Conservation (phyloP, 1,140 invertebrate genomes). For the Papilio polyxenes region DNA sequence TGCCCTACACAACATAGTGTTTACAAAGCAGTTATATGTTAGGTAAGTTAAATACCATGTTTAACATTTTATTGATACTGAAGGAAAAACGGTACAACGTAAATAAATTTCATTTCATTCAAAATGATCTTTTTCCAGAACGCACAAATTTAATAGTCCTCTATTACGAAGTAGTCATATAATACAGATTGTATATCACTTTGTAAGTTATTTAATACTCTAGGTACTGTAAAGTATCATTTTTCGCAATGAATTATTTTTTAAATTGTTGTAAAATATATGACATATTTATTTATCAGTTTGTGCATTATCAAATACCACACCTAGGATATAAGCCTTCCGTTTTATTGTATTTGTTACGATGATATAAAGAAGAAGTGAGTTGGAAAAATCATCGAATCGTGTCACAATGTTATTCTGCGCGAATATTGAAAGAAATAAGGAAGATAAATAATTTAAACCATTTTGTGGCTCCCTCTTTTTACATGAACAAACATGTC, state of each 20-base stretch:
- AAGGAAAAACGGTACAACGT: no score
- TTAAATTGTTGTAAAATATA: no score
- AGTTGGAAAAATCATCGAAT: conserved; percentile 12
- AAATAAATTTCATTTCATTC: no score
- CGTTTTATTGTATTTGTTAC: not conserved
- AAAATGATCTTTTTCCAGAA: no score
- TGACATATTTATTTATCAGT: not conserved
- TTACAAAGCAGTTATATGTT: not conserved
- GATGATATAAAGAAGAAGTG: not conserved
- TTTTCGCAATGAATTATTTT: no score
- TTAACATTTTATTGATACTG: not conserved
- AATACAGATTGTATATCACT: no score
- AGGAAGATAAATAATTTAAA: conserved; percentile 23
- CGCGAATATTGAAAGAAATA: conserved; percentile 11
- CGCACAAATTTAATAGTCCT: no score
- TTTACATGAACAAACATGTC: conserved; percentile 24
- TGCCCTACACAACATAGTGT: not conserved
- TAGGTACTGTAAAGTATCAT: no score
- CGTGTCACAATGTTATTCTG: not conserved
- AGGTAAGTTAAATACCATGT: not conserved
- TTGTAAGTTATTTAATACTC: no score
- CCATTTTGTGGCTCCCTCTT: conserved; percentile 8
- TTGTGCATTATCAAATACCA: not conserved
- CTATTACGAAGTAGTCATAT: no score
- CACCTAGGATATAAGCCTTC: not conserved